Conservation (phyloP, 53 echinoderm and acorn worm species). For the Astropecten irregularis region DNA sequence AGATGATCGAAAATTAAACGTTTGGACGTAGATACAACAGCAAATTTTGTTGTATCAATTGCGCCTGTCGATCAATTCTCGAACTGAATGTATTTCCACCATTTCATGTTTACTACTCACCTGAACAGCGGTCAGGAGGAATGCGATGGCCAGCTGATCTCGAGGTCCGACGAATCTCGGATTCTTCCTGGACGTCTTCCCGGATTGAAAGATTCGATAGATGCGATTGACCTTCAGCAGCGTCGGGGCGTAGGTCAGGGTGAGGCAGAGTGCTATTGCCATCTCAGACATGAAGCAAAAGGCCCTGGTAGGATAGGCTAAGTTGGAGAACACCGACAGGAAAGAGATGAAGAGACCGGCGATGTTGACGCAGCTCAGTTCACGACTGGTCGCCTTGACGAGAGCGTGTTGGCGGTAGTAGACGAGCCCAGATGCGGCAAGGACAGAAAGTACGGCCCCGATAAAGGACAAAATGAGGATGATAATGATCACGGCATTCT, state of each 20-base stretch:
- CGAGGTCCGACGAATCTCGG: conserved; percentile 57
- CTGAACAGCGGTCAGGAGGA: conserved; percentile 12
- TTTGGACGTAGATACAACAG: too few species aligned
- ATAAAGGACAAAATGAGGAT: conserved; percentile 15
- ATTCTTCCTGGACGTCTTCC: conserved; percentile 44
- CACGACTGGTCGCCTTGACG: conserved; percentile 77
- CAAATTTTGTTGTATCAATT: too few species aligned
- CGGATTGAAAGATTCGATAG: conserved; percentile 68
- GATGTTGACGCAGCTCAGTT: conserved; percentile 63
- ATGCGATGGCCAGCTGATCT: conserved; percentile 43
- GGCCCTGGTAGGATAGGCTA: conserved; percentile 40
- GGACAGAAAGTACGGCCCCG: conserved; percentile 4
- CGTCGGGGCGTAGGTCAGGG: conserved; percentile 53
- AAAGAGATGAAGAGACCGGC: conserved; percentile 61
- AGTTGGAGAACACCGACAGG: conserved; percentile 21
- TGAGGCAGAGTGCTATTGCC: conserved; percentile 16
- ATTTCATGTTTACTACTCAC: conserved; percentile 35
- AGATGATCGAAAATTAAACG: too few species aligned
- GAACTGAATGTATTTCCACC: too few species aligned
- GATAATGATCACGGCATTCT: conserved; percentile 17
- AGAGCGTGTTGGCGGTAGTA: conserved; percentile 55
- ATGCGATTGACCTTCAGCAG: conserved; percentile 61
- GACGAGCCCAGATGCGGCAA: conserved; percentile 21
- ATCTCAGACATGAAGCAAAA: conserved; percentile 38
- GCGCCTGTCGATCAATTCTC: too few species aligned